Conservation (phyloP, 2,113 vertebrate species). For the Tragelaphus scriptus region DNA sequence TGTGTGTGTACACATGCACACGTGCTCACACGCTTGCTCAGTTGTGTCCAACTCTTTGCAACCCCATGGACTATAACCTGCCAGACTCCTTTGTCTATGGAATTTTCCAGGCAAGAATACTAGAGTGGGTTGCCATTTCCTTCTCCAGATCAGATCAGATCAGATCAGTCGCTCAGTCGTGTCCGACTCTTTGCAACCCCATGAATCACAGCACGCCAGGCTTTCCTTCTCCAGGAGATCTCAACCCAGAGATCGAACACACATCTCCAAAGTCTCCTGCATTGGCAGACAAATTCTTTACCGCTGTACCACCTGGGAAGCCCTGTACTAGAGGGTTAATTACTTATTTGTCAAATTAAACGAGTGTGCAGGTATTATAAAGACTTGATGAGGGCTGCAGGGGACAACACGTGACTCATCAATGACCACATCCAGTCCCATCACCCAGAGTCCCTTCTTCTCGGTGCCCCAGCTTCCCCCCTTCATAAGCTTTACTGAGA, state of each 20-base stretch:
- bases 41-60: not conserved
- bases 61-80: not conserved
- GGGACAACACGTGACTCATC: fast-evolving
- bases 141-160: too few relatives aligned
- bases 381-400: too few relatives aligned
- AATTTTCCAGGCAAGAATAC: too few relatives aligned
- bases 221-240: not conserved
- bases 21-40: fast-evolving
- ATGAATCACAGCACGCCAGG: too few relatives aligned
- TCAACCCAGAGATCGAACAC: not conserved
- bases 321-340: not conserved
- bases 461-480: too few relatives aligned
- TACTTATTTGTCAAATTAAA: not conserved
- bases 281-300: not conserved
- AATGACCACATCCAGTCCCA: not conserved
- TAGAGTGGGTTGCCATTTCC: too few relatives aligned
- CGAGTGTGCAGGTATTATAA: too few relatives aligned
- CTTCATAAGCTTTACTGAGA: not conserved
- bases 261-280: not conserved
- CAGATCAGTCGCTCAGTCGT: too few relatives aligned
- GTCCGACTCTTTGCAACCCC: too few relatives aligned
- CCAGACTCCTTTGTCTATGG: too few relatives aligned
- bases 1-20: fast-evolving
- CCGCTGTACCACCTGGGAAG: not conserved
- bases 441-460: not conserved